These are phyloP conservation scores for Platyura marginata DNA, from an alignment of 1,140 invertebrate species.

Conservation along the genomic window DNA sequence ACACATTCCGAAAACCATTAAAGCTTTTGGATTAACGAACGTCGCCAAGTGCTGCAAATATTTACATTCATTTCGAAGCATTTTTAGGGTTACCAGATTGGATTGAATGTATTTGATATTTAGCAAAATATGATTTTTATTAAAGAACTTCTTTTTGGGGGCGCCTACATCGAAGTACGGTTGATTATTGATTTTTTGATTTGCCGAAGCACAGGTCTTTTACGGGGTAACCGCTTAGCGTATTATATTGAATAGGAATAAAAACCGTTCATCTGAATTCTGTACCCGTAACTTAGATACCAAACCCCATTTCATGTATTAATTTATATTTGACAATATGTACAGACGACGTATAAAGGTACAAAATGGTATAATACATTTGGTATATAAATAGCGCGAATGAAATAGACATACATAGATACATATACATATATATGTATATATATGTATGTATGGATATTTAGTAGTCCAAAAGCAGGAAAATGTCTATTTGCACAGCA, in stretches of 20 bases:
- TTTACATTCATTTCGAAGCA: conserved; percentile 1
- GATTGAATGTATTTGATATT: too few relatives aligned
- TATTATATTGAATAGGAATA: too few relatives aligned
- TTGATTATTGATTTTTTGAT: too few relatives aligned
- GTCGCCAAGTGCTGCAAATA: conserved; percentile 3
- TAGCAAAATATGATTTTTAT: too few relatives aligned
- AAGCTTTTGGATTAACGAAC: conserved; percentile 3
- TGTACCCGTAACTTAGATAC: neutral
- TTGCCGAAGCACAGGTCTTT: too few relatives aligned
- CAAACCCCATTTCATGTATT: neutral
- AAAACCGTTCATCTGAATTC: too few relatives aligned
- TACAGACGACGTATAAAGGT: neutral
- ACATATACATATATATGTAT: neutral
- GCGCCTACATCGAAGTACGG: too few relatives aligned
- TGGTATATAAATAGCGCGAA: neutral
- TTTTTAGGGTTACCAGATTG: neutral
- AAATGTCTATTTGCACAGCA: conserved; percentile 18
- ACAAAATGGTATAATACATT: neutral
- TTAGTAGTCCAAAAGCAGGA: conserved; percentile 9
- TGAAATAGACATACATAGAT: neutral
- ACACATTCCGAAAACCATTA: neutral
- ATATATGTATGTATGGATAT: neutral
- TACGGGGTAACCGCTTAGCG: too few relatives aligned
- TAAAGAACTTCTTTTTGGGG: too few relatives aligned
- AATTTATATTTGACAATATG: neutral